Evolutionary conservation across 1,140 invertebrate genomes (phyloP).

Genomic region (Dreissena polymorpha): DNA sequence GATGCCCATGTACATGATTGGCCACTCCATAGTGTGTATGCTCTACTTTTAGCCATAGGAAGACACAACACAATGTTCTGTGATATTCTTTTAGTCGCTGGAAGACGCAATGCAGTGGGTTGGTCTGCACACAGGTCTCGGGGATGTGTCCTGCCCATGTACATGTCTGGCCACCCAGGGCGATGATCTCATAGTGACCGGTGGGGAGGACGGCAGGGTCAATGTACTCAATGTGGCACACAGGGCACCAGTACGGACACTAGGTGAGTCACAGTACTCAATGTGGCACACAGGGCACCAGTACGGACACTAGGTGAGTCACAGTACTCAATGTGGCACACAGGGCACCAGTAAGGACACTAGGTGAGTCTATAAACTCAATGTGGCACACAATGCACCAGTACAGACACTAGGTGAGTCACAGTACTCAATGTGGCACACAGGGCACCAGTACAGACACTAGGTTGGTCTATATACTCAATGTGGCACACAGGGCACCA

Average conservation of each 20-base stretch:
- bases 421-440: too few species aligned
- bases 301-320: background rate
- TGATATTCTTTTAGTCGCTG: conserved; percentile 62
- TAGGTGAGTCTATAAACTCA: too few species aligned
- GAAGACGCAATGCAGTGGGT: conserved; percentile 80
- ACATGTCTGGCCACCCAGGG: conserved; percentile 73
- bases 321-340: background rate
- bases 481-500: too few species aligned
- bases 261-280: conserved; percentile 80
- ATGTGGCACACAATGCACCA: too few species aligned
- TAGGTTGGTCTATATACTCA: too few species aligned
- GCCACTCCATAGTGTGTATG: too few species aligned
- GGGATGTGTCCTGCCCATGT: conserved; percentile 63
- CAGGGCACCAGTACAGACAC: too few species aligned
- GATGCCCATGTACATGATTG: background rate
- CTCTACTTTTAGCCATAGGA: conserved; percentile 62
- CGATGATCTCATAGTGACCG: conserved; percentile 80
- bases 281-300: too few species aligned
- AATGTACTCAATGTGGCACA: conserved; percentile 85
- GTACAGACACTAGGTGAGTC: too few species aligned
- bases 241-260: conserved; percentile 83
- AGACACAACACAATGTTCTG: conserved; percentile 74
- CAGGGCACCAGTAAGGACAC: too few species aligned
- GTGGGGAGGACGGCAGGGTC: conserved; percentile 91
- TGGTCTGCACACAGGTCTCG: conserved; percentile 80